Base-by-base conservation (phyloP, 1,140 invertebrate genomes). In the Ruditapes philippinarum region DNA sequence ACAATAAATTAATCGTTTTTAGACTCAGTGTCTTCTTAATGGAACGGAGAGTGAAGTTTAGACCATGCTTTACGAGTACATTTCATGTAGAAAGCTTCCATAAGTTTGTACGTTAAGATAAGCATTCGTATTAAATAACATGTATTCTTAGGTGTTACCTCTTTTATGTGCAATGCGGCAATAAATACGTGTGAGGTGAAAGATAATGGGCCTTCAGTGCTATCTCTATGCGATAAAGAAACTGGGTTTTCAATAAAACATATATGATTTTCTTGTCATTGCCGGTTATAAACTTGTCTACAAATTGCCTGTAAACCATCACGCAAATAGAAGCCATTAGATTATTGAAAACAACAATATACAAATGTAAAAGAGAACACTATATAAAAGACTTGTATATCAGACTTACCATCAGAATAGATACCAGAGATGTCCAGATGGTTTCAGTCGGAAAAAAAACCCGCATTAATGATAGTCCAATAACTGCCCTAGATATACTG, bases 121-220 rank as follows among this genome's bases (percentile, higher is more conserved):
- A 86, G 68, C 28, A 19, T 31, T 36, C 68, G 83, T 83, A 86
- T 86, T 76, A 76, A 76, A 85, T 74, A 76, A 86, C 83, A 25
- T 54, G 68, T 54, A 86, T 74, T 51, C 54, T 25, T 54, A 86
- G 83, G 83, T 86, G 83, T 86, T 76, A 74, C 83, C 83, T 22
- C 33, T 86, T 83, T 83, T 38, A 68, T 83, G 62, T 68, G 70
- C 42, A 42, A n/a, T 17, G 62, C 9, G 12, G 62, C 81, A 31
- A 83, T 83, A 83, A 83, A 83, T 83, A 70, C 81, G 81, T 83
- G 81, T 83, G 81, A 68, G 81, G 81, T 51, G 60, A 22, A 12
- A 28, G 81, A 83, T 83, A 68, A 70, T 31, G 38, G 60, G 62
- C 45, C 42, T 83, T 70, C 62, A 14, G n/a, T n/a, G 14, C 49